Percentiles rank a stretch among this genome's conserved stretches.
phyloP scores from a whole-genome alignment of 2,113 vertebrate species.

The Natator depressus region DNA sequence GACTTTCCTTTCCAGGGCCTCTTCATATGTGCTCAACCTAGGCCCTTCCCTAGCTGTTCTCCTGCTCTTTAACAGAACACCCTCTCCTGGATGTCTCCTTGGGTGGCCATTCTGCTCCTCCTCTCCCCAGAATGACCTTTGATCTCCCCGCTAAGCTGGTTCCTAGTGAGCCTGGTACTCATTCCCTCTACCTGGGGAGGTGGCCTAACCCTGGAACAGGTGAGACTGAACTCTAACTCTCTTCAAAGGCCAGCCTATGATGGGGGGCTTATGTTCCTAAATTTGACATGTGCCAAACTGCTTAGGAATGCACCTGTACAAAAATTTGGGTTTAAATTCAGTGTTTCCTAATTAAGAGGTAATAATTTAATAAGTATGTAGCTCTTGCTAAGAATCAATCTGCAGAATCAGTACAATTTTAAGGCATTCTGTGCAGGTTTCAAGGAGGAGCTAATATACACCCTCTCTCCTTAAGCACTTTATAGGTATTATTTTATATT shows the following conservation, averaged over 20 bases:
- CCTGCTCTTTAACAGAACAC: background rate
- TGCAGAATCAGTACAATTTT: background rate
- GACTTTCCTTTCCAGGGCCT: background rate
- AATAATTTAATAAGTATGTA: background rate
- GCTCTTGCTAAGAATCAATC: background rate
- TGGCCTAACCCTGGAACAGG: background rate
- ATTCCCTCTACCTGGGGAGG: background rate
- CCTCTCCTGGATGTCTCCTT: background rate
- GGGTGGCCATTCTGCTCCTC: background rate
- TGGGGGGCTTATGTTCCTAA: background rate
- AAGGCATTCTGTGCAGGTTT: slow-evolving; percentile 16
- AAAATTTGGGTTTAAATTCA: background rate
- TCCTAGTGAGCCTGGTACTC: background rate
- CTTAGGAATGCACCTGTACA: background rate
- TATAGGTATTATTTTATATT: slow-evolving; percentile 35
- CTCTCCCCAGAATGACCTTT: background rate
- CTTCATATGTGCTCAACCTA: background rate
- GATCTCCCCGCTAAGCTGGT: background rate
- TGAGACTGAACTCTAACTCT: background rate
- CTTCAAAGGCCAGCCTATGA: too few relatives aligned
- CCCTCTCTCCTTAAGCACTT: background rate
- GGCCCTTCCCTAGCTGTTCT: background rate
- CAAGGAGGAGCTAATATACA: slow-evolving; percentile 52
- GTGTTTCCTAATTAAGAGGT: background rate
- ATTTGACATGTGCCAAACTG: background rate